Evolutionary conservation across 2,888 invertebrate genomes (phyloP).

Genomic region (Torymus tubicola): DNA sequence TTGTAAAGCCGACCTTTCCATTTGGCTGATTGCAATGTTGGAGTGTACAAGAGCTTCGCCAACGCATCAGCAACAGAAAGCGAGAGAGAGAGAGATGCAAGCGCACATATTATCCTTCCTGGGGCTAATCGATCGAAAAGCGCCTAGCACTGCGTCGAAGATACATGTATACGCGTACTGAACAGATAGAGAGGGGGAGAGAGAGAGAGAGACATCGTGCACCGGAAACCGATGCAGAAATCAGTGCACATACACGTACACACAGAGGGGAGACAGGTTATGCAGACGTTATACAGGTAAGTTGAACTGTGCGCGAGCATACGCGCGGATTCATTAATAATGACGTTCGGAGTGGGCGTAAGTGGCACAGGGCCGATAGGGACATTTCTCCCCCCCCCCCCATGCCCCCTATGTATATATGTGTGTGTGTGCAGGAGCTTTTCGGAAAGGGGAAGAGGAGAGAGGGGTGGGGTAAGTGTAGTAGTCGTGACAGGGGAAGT

Average conservation of each 20-base stretch:
- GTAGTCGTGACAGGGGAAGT: conserved; percentile 31
- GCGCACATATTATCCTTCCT: conserved; percentile 4
- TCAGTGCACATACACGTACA: no score
- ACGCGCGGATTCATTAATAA: conserved; percentile 29
- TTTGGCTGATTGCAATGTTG: conserved; percentile 4
- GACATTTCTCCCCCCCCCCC: no score
- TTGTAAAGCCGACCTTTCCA: not conserved
- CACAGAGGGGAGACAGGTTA: no score
- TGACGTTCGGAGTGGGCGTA: not conserved
- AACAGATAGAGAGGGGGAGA: no score
- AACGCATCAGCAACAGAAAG: no score
- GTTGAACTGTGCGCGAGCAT: no score
- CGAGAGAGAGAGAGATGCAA: not conserved
- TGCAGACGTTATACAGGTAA: no score
- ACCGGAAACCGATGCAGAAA: no score
- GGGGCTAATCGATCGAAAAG: conserved; percentile 30
- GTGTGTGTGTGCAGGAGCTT: no score
- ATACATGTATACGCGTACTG: not conserved
- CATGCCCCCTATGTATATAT: no score
- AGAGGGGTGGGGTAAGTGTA: not conserved
- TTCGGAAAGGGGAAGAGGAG: not conserved
- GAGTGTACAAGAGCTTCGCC: not conserved
- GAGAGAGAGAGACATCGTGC: no score
- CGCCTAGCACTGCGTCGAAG: not conserved
- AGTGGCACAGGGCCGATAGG: no score